Base-by-base conservation (phyloP, 1,140 invertebrate species). In the Hypsibius dujardini region DNA sequence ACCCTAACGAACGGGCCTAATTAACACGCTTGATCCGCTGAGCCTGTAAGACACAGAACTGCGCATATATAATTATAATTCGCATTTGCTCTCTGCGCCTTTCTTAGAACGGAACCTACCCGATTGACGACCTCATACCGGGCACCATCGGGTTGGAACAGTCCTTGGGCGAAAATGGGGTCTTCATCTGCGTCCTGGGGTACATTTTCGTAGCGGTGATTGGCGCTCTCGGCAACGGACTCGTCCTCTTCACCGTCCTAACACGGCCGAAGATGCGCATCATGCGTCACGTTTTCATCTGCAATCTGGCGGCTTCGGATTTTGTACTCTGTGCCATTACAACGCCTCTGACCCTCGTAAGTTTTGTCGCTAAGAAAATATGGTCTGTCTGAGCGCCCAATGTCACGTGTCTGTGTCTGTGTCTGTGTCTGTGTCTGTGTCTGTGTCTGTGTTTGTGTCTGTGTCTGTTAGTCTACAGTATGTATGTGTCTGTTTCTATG, bases 231-330 rank as follows among this genome's bases (percentile, higher is more conserved):
- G 89, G 89, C 46, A 92, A 91, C 79, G 85, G 84, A n/a, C 81
- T 92, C 2, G 89, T 91, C 71, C 88, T 90, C 74, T 83, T 85
- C 72, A 87, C 87, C 46, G 87, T 88, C 15, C 84, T 87, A 42
- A 80, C 87, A 70, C 90, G 90, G 76, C 85, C 88, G 46, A 83
- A 84, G 15, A 91, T 92, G 89, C 79, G 89, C 47, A 91, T 89
- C 46, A 87, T 89, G 3, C 79, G 89, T 14, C 92, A 92, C 80
- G 86, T 91, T 77, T 91, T 92, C 79, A 91, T 92, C 72, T 85
- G 90, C n/a, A 92, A 92, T 80, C 79, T 91, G 74, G 90, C 90
- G 2, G 86, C 90, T 7, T 90, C 88, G 42, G 89, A 92, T 81
- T 82, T 90, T 1, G 82, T 90, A 28, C 81, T 92, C 15, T 92